phyloP scores from a whole-genome alignment of 2,888 invertebrate genomes.

The Hermaeophaga mercurialis region DNA sequence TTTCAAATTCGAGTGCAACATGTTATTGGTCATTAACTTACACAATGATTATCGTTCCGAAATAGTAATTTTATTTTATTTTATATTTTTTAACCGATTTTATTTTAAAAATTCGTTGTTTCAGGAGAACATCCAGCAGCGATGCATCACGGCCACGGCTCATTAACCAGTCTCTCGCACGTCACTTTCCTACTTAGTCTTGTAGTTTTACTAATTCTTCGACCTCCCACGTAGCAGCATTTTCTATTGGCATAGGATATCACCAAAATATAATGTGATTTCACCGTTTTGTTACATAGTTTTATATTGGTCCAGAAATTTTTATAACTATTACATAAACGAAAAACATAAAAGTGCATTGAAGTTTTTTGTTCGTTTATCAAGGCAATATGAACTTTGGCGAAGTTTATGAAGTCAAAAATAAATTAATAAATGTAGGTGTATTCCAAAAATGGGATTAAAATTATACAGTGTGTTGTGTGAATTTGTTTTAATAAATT shows the following conservation, averaged over 20 bases:
- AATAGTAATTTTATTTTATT: too few relatives aligned
- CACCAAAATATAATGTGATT: slow-evolving; percentile 24
- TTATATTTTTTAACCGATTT: too few relatives aligned
- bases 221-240: slow-evolving; percentile 43
- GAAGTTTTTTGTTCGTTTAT: too few relatives aligned
- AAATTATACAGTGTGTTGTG: too few relatives aligned
- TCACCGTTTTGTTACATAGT: slow-evolving; percentile 33
- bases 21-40: too few relatives aligned
- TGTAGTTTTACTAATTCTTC: slow-evolving; percentile 43
- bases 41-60: too few relatives aligned
- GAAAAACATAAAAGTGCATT: slow-evolving; percentile 4
- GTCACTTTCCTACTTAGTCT: slow-evolving; percentile 49
- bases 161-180: slow-evolving; percentile 49
- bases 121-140: slow-evolving; percentile 86
- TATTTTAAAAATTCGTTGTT: slow-evolving; percentile 54
- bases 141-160: slow-evolving; percentile 74
- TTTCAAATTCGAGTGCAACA: too few relatives aligned
- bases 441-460: too few relatives aligned
- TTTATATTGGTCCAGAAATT: slow-evolving; percentile 38
- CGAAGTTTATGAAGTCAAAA: too few relatives aligned
- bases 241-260: slow-evolving; percentile 9
- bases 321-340: slow-evolving; percentile 27
- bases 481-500: too few relatives aligned
- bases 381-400: too few relatives aligned
- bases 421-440: too few relatives aligned